Base-by-base conservation (phyloP, 53 echinoderm and acorn worm genomes). In the Zoroaster sp. region DNA sequence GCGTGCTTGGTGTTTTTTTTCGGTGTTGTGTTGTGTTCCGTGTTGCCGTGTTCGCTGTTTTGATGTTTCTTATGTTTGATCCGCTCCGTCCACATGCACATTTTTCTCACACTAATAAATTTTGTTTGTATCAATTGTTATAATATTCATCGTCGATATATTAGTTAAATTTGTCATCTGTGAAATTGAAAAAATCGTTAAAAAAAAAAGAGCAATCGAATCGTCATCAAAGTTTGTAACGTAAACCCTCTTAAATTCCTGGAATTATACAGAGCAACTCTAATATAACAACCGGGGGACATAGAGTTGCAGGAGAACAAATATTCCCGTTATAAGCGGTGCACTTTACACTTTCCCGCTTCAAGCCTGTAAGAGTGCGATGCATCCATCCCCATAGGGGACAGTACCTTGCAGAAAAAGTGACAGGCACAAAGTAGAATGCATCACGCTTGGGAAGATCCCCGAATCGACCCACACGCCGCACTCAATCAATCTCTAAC, bases 381-480 rank as follows among this genome's bases (percentile, higher is more conserved):
- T 28, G 63, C 63, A 59, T 78, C 54, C n/a, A n/a, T 78, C 54
- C 53, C 78, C 55, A 38, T 38, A 38, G 18, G 78, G 78, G 78
- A 78, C 63, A 36, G 34, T 8, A 21, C 39, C 12, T 55, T 25
- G 6, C 3, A 18, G 18, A 49, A 71, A 25, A 71, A 85, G 85
- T 35, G 85, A 85, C 71, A 71, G 70, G 85, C 31, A 15, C 34
- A 35, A 71, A 47, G 46, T 34, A 18, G 28, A 15, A 15, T 13
- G 44, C 70, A 71, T 70, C 51, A 85, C 70, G 70, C 70, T 33
- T 36, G 71, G 85, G 20, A 15, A 85, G 36, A 37, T 23, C 51
- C 70, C 37, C 25, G 33, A 18, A 85, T 85, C 85, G 85, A 69
- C 85, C 71, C 70, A 43, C 49, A 43, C 70, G 36, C 37, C 33